Percentiles rank a stretch among this genome's conserved stretches.
Conservation (phyloP, 1,140 invertebrate species). For the Spodoptera frugiperda region DNA sequence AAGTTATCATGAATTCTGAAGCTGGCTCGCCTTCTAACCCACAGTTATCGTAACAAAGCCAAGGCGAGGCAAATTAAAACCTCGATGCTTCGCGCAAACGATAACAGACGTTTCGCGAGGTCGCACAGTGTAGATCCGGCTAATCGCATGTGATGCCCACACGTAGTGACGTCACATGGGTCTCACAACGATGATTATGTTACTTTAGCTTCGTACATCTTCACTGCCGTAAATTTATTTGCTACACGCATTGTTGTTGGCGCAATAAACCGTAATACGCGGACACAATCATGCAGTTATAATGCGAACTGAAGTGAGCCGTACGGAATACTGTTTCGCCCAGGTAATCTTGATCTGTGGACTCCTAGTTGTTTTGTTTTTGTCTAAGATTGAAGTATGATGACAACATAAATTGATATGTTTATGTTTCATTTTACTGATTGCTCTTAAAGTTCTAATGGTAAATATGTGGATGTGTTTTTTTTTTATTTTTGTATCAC, state of each 20-base stretch:
- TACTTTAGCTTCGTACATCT: conserved; percentile 28
- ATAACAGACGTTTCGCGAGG: conserved; percentile 36
- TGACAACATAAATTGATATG: no score
- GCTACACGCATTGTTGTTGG: conserved; percentile 32
- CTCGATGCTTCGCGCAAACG: conserved; percentile 35
- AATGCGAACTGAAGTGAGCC: neutral
- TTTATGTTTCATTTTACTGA: no score
- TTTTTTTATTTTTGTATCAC: no score
- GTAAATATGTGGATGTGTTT: no score
- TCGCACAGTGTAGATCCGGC: conserved; percentile 35
- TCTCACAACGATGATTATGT: conserved; percentile 38
- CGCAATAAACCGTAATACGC: conserved; percentile 23
- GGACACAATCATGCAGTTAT: neutral
- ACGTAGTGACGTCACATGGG: conserved; percentile 34
- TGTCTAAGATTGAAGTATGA: no score
- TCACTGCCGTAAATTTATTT: conserved; percentile 15
- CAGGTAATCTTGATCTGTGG: no score
- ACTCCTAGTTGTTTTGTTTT: neutral
- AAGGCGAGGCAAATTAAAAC: conserved; percentile 44
- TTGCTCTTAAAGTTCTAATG: no score
- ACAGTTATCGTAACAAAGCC: conserved; percentile 41
- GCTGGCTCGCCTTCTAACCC: conserved; percentile 30
- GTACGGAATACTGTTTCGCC: neutral
- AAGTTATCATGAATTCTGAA: conserved; percentile 31
- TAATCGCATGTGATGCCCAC: conserved; percentile 30